Evolutionary conservation across 1,140 invertebrate genomes (phyloP), one percentile per base, ranked within the genome.

Genomic region (Dinoponera quadriceps): DNA sequence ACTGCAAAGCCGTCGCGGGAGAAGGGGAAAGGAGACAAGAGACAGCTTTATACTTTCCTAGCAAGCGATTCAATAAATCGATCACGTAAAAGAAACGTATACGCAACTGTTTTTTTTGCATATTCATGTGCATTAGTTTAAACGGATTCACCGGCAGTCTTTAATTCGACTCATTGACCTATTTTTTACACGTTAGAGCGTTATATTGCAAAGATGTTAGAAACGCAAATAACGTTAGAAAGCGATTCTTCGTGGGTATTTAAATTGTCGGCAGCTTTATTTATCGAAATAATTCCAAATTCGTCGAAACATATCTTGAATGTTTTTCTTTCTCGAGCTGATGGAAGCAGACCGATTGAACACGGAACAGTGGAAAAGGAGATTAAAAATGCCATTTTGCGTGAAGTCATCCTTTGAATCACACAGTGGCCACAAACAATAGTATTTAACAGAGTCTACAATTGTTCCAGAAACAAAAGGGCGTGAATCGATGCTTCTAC

Each of bases 31-130:
- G 72, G 75, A 59, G 63, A 51, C 33, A 55, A 49, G 66, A 49
- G 83, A 69, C 57, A 20, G 48, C 69, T 75, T 73, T 77, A 69
- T 71, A 85, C 87, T 89, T 88, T 89, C 88, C 48, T 89, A 84
- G 49, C 78, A 59, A 83, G 80, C 85, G 63, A 89, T 62, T 88
- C 87, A 83, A 89, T 86, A 89, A 89, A 89, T 89, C 82, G 63
- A 89, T 88, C 88, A 89, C 87, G 87, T 89, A 88, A 88, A 88
- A 89, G 88, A 88, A 88, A 88, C 87, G 81, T 86, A 86, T 78
- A 54, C 84, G 75, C 71, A 86, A 88, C 72, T 75, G 55, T 84
- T 84, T 83, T 81, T 77, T 83, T 84, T 80, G 84, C 84, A 83
- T 89, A 87, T 88, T 78, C 55, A 83, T 69, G 7, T 38, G 65